Evolutionary conservation across 2,888 invertebrate genomes (phyloP).

Genomic region (Dermolepida albohirtum): DNA sequence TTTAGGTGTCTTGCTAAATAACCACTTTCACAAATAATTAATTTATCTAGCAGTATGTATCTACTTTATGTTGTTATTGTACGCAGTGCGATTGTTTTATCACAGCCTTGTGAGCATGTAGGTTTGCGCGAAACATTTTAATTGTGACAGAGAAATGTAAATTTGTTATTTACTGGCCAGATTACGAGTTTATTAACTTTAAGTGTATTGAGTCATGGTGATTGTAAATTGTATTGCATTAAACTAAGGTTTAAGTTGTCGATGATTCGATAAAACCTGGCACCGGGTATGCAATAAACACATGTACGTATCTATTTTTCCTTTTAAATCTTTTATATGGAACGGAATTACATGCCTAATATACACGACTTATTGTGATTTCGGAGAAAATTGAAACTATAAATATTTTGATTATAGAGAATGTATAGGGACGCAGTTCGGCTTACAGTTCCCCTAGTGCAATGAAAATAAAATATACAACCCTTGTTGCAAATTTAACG

Average conservation of each 20-base stretch:
- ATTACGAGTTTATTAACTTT: constrained; percentile 35
- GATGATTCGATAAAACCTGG: constrained; percentile 6
- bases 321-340: no score
- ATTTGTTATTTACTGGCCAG: constrained; percentile 24
- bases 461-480: no score
- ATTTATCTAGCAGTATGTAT: constrained; percentile 36
- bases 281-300: neutral
- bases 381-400: no score
- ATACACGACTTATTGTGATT: no score
- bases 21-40: constrained; percentile 41
- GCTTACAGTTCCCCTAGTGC: no score
- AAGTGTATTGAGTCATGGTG: constrained; percentile 21
- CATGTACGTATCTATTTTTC: neutral
- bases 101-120: constrained; percentile 29
- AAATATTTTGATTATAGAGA: no score
- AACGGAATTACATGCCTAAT: no score
- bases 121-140: constrained; percentile 36
- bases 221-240: neutral
- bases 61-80: constrained; percentile 19
- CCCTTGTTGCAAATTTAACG: no score
- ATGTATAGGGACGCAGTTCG: no score
- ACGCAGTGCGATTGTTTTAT: constrained; percentile 19
- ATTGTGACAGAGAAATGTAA: constrained; percentile 39
- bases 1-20: constrained; percentile 6
- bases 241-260: constrained; percentile 5